Percentiles rank a stretch among this genome's conserved stretches.
phyloP scores from a whole-genome alignment of 2,113 vertebrate species.

The Cardinalis cardinalis region DNA sequence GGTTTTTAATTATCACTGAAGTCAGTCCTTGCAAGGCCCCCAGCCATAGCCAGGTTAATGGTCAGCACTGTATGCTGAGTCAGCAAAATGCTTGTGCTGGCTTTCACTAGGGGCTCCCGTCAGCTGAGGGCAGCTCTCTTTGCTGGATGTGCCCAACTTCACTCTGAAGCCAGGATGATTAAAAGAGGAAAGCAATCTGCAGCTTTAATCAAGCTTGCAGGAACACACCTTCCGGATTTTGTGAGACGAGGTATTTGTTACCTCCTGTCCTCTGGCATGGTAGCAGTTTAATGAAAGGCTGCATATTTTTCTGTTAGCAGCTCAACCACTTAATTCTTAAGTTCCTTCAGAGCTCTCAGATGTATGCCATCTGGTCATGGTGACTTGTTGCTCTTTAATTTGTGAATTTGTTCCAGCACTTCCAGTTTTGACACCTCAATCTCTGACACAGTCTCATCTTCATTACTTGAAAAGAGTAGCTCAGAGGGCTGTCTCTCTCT shows the following conservation, averaged over 20 bases:
- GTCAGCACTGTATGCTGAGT: background rate
- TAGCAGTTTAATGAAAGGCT: conserved; percentile 61
- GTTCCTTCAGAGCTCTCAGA: conserved; percentile 69
- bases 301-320: conserved; percentile 67
- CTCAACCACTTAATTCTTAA: conserved; percentile 60
- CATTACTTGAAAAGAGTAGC: conserved; percentile 66
- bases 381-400: conserved; percentile 74
- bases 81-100: background rate
- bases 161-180: conserved; percentile 4
- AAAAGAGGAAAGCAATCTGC: conserved; percentile 11
- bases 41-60: background rate
- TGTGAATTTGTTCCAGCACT: conserved; percentile 71
- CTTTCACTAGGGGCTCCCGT: background rate
- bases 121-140: background rate
- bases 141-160: background rate
- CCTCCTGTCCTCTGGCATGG: conserved; percentile 46
- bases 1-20: conserved; percentile 4
- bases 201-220: conserved; percentile 29
- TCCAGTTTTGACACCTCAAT: conserved; percentile 70
- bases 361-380: conserved; percentile 70
- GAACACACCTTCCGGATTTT: conserved; percentile 33
- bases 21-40: background rate
- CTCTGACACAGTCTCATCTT: conserved; percentile 63
- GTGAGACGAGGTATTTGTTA: conserved; percentile 39
- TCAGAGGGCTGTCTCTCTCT: conserved; percentile 25